These are phyloP conservation scores for Ctena decussata DNA, from an alignment of 2,888 invertebrate species.

Conservation along the genomic window DNA sequence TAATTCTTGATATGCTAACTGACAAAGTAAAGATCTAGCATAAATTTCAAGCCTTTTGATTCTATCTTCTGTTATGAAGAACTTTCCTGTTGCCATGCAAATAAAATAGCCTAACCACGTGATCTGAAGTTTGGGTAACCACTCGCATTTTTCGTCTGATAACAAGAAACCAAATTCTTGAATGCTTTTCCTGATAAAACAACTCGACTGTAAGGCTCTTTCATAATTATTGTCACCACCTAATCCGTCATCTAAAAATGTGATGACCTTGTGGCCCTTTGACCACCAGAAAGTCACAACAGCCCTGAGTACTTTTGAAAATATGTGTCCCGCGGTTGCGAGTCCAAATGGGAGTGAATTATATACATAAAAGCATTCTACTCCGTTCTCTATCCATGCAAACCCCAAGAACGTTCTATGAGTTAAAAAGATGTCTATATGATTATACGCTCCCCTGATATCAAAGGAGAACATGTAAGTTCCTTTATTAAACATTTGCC, in stretches of 20 bases:
- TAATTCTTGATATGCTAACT: neutral
- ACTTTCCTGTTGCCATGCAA: neutral
- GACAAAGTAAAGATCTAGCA: neutral
- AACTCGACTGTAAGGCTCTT: neutral
- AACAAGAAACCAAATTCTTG: neutral
- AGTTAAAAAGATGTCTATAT: constrained; percentile 36
- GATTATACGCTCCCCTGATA: constrained; percentile 46
- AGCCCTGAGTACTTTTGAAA: constrained; percentile 43
- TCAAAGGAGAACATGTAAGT: constrained; percentile 30
- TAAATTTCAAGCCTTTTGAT: neutral
- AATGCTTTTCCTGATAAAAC: neutral
- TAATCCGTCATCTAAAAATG: constrained; percentile 57
- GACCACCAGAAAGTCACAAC: constrained; percentile 37
- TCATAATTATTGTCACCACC: constrained; percentile 14
- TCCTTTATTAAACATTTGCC: constrained; percentile 15
- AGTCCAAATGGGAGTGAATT: constrained; percentile 51
- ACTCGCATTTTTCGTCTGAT: constrained; percentile 21
- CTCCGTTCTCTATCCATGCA: constrained; percentile 6
- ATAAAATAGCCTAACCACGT: constrained; percentile 33
- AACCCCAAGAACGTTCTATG: constrained; percentile 52
- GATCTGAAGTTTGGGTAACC: constrained; percentile 5
- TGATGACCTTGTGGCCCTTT: constrained; percentile 22
- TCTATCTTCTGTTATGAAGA: constrained; percentile 25
- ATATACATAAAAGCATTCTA: constrained; percentile 26
- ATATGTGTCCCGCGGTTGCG: constrained; percentile 51